Evolutionary conservation across 2,888 invertebrate species (phyloP), one percentile per base, ranked within the genome.

Genomic region (Galerucella calmariensis): DNA sequence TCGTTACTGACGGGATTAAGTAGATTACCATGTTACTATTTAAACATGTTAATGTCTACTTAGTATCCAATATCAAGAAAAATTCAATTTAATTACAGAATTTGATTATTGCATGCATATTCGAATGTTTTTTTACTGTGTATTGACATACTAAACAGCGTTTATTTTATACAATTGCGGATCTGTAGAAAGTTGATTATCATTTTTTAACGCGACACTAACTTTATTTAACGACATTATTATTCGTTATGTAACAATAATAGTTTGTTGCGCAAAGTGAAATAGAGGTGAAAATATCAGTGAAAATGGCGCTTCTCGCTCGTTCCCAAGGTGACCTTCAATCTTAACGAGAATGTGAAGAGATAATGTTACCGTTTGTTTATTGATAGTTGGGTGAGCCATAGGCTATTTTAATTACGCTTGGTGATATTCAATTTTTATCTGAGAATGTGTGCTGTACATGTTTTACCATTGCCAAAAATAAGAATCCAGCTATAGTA

Each of bases 141-240:
- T 62, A 62, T 41, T 56, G 56, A 56, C 56, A 20, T 16, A 56
- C 56, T 56, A 20, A 20, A 46, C 46, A 46, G 27, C 20, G 14
- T 20, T 51, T 35, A 56, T 67, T 67, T 10, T 67, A 67, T 10
- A 53, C 2, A 35, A 24, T 16, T 35, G 67, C 9, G 16, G 16
- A 41, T 53, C 48, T 11, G 53, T 67, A 67, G 67, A 67, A 67
- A 67, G 67, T 67, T 67, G 35, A 67, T 67, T 67, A 56, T 56
- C 53, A 56, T 56, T 67, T 67, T 67, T 67, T n/a, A 56, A 53
- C 67, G 67, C 35, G 56, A 67, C 53, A 67, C 41, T 35, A 56
- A 67, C 67, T 67, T 56, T 16, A 62, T 53, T 67, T 24, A 67
- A 67, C 16, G 67, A 67, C 67, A 67, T 56, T 67, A 67, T 53